phyloP scores from a whole-genome alignment of 2,113 vertebrate genomes.

The Craseonycteris thonglongyai region DNA sequence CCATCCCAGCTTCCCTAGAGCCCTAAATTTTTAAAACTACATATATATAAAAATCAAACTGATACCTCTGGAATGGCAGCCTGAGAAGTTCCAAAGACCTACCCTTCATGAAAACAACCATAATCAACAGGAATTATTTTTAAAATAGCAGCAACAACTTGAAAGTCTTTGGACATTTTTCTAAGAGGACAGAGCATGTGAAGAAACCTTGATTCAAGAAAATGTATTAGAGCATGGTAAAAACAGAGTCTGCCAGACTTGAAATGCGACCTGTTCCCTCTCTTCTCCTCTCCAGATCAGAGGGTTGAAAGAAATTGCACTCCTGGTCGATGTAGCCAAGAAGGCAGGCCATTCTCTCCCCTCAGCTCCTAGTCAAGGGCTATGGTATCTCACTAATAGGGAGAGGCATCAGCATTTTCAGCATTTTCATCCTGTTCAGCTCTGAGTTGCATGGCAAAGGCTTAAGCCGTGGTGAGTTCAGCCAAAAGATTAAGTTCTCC shows the following conservation, averaged over 20 bases:
- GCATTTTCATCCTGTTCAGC: not conserved
- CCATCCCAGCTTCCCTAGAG: no score
- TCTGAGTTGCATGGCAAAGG: not conserved
- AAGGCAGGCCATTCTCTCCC: not conserved
- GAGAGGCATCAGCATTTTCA: not conserved
- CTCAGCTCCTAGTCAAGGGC: not conserved
- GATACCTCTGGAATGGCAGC: not conserved
- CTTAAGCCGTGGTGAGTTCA: not conserved
- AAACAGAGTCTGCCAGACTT: not conserved
- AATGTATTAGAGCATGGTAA: not conserved
- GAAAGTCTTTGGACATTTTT: not conserved
- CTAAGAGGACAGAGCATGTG: not conserved
- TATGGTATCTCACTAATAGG: not conserved
- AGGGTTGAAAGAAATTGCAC: not conserved
- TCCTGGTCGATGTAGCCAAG: not conserved
- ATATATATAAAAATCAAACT: not conserved
- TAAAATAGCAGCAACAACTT: not conserved
- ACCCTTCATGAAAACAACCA: not conserved
- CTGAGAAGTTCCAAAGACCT: not conserved
- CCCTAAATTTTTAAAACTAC: not conserved
- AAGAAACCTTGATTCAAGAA: not conserved
- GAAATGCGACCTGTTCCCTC: not conserved
- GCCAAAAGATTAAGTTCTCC: not conserved
- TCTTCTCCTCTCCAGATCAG: not conserved
- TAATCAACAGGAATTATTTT: not conserved